Base-by-base conservation (phyloP, 2,888 invertebrate genomes). In the Capitulum mitella region DNA sequence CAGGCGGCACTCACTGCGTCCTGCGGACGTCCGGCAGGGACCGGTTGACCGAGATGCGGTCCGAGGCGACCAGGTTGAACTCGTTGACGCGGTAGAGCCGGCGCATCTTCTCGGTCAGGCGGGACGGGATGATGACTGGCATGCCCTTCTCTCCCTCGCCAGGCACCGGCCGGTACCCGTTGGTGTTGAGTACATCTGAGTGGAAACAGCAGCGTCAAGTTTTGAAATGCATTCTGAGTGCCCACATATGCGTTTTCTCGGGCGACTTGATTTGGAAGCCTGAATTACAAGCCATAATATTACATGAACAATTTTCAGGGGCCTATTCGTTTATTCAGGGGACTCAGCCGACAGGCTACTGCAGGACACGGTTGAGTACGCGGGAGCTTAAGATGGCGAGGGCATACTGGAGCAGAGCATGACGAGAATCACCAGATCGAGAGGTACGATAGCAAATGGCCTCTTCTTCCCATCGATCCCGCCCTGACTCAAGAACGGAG, bases 61-160 rank as follows among this genome's bases (percentile, higher is more conserved):
- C 95, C 84, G 94, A 93, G 79, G 93, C 94, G 86, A 95, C 87
- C 82, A 96, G 88, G 85, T 96, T 96, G 85, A 95, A 96, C 54
- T 92, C 90, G 85, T 96, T 95, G 51, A 96, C 89, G 83, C 91
- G 89, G 84, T 92, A 95, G 58, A 94, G 88, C 81, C 93, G 92
- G 83, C 91, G 91, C 88, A 93, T 93, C 29, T 78, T 75, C 12
- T 79, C 80, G n/a, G 51, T 40, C 37, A 81, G 79, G 78, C 78
- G 78, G 48, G 46, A 77, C 12, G 81, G 80, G 14, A 82, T 80
- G 19, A 79, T 77, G 8, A 82, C 82, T 2, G 82, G 81, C 34
- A 78, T 77, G 14, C 82, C 82, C 29, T 77, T 77, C 75, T 79
- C 81, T 1, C 82, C 82, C 58, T 29, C 54, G 10, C 70, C 78